Percentiles rank a stretch among this genome's conserved stretches.
Conservation (phyloP, 2,888 invertebrate genomes). For the Patella depressa region DNA sequence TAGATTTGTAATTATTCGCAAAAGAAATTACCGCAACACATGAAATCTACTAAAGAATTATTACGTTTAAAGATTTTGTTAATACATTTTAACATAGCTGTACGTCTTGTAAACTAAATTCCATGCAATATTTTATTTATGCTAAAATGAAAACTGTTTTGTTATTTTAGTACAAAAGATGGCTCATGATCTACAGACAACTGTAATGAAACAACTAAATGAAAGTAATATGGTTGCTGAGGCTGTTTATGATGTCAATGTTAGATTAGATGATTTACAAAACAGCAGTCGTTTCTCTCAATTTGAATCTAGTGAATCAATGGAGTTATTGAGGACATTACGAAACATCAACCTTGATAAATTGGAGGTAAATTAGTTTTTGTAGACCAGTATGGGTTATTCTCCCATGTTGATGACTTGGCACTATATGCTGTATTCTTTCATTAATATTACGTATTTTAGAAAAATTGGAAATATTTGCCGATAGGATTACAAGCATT, state of each 20-base stretch:
- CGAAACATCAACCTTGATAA: slow-evolving; percentile 37
- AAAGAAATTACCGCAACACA: too few species aligned
- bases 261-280: slow-evolving; percentile 61
- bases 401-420: too few species aligned
- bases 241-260: slow-evolving; percentile 66
- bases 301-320: slow-evolving; percentile 42
- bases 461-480: too few species aligned
- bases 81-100: too few species aligned
- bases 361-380: slow-evolving; percentile 33
- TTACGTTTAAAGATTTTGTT: too few species aligned
- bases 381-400: too few species aligned
- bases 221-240: slow-evolving; percentile 37
- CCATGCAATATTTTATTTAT: too few species aligned
- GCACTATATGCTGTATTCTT: too few species aligned
- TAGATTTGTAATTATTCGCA: neutral
- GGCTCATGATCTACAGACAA: slow-evolving; percentile 75
- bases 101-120: too few species aligned
- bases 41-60: too few species aligned
- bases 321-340: slow-evolving; percentile 47
- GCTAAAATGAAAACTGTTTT: neutral
- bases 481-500: too few species aligned
- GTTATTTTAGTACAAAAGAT: slow-evolving; percentile 56
- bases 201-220: slow-evolving; percentile 49
- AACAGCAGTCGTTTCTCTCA: slow-evolving; percentile 51
- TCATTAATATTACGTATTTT: too few species aligned